Base-by-base conservation (phyloP, 2,113 vertebrate species). In the Cyprinodon brontotheroides region DNA sequence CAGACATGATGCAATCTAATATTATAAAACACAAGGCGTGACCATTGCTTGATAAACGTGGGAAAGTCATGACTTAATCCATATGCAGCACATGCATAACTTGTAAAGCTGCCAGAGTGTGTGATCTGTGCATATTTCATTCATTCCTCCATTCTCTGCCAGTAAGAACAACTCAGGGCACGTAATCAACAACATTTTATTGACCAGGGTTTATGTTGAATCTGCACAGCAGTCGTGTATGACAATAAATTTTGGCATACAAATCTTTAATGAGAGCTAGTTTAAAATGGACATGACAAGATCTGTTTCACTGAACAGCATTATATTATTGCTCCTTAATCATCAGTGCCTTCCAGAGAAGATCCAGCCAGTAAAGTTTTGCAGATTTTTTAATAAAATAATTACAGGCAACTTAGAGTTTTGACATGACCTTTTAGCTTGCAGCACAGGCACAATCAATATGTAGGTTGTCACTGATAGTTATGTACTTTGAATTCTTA, bases 401-500 rank as follows among this genome's bases (percentile, higher is more conserved):
- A 7, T 45, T 45, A 41, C 41, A 41, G 41, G 4, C 41, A 9
- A 41, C 41, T 41, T 41, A 11, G 43, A 45, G 8, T 47, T 70
- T 11, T 59, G 48, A 60, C 66, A 66, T 73, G 12, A 76, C 80
- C 39, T 65, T 65, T 4, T 57, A 62, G 61, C 65, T n/a, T 39
- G 68, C 11, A 76, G 70, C 61, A 57, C 61, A 20, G 61, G 77
- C 22, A 70, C 66, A 61, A 60, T 43, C n/a, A 48, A 68, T 29
- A 61, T 70, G 40, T 20, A 6, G 61, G 76, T 75, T 61, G 36
- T 48, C 69, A 82, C 53, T 15, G 11, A 76, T 75, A n/a, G 45
- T 73, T 73, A 80, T 20, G 61, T 37, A 83, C 89, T 88, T 87
- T 87, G 87, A 74, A 15, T 20, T 53, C 17, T 87, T 82, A 89